Evolutionary conservation across 2,797 vertebrate species (phyloP), one percentile per base, ranked within the genome.

Genomic region (Pangasius macronema): DNA sequence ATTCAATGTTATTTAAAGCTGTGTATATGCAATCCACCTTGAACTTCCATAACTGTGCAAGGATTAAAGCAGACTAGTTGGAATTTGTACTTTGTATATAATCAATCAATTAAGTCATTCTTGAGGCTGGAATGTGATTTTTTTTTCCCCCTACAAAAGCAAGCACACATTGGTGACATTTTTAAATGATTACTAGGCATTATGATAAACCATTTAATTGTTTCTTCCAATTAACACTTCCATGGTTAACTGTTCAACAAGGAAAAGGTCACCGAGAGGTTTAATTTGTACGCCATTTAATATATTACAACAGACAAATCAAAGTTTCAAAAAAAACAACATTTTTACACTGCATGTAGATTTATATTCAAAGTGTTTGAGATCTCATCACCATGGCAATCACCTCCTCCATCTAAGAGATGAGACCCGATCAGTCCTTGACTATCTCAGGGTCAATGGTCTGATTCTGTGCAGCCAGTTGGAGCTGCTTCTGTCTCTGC

Each of bases 391-490:
- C 5, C 53, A 42, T 42, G 42, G 42, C 42, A 5, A 4, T 1
- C 18, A 9, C 3, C 5, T 30, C 49, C 42, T 46, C 42, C 13
- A n/a, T 1, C 27, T 7, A 22, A 51, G 51, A 33, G 14, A 59
- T 16, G 55, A 42, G 36, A 82, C 39, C 1, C 36, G 20, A 39
- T 89, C 83, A 90, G 73, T 91, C 88, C 61, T 89, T 91, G 46
- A 91, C 30, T 1, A 49, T n/a, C 5, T 92, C 90, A 1, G 87
- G 70, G 46, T 89, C 83, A 3, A 89, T 63, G 68, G 92, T 90
- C 91, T 97, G 96, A 91, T 96, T 95, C 92, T 95, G 94, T 3
- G 96, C 96, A 0, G 93, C 95, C 87, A 94, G 59, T 57, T 95
- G 91, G 61, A 94, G 93, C 67, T 95, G 27, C 0, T 94, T 94